Percentiles rank a stretch among this genome's conserved stretches.
Conservation (phyloP, 2,888 invertebrate species). For the Parapristionchus giblindavisi region DNA sequence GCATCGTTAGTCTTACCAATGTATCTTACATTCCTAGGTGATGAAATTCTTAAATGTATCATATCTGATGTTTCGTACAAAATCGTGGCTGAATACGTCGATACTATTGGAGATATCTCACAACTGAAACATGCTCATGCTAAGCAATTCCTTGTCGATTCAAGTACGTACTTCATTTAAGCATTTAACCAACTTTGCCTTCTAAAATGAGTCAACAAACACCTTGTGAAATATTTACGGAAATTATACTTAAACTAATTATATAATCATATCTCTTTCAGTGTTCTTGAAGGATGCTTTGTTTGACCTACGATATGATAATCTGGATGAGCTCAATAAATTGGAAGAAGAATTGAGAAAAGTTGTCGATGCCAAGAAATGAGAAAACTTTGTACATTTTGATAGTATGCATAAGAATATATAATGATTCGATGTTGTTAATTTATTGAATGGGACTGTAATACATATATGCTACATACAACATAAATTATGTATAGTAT, state of each 20-base stretch:
- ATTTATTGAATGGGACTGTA: too few relatives aligned
- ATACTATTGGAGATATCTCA: constrained; percentile 21
- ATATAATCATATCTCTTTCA: constrained; percentile 12
- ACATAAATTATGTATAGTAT: too few relatives aligned
- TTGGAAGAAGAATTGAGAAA: constrained; percentile 39
- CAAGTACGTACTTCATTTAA: constrained; percentile 30
- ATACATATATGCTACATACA: too few relatives aligned
- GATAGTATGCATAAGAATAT: too few relatives aligned
- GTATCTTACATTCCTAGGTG: constrained; percentile 35
- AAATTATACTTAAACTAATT: not conserved
- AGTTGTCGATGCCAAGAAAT: constrained; percentile 29
- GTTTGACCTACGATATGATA: constrained; percentile 43
- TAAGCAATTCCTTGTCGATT: constrained; percentile 39
- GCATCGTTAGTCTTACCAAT: not conserved
- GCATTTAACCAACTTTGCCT: not conserved
- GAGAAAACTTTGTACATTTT: too few relatives aligned
- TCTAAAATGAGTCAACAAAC: not conserved
- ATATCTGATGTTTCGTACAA: constrained; percentile 41
- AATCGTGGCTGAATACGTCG: constrained; percentile 36
- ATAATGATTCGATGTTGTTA: too few relatives aligned
- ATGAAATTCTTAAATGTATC: constrained; percentile 43
- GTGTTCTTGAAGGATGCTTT: constrained; percentile 46
- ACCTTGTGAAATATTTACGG: not conserved
- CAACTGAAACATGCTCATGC: not conserved
- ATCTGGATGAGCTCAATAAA: constrained; percentile 39